A percentile compares a stretch with the other conserved stretches of the same genome.
Conservation (phyloP, 2,113 vertebrate genomes). For the Etheostoma cragini region DNA sequence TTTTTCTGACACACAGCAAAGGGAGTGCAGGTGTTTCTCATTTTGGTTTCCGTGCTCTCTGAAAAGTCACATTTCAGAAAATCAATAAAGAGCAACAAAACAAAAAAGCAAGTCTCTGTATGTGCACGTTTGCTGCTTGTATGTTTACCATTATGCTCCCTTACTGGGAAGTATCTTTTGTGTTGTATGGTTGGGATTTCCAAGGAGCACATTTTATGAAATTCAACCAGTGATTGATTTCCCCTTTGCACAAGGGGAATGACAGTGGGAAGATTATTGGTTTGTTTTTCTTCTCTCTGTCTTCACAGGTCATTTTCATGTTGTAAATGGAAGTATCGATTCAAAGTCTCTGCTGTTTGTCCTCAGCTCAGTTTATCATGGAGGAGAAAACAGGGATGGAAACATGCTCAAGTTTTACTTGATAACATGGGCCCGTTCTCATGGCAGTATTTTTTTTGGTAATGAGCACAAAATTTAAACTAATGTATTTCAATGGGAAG, state of each 20-base stretch:
- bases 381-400: conserved; percentile 34
- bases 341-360: conserved; percentile 54
- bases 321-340: conserved; percentile 77
- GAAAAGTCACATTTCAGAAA: conserved; percentile 23
- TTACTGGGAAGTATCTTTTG: conserved; percentile 13
- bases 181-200: conserved; percentile 63
- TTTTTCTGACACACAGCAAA: not conserved
- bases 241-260: conserved; percentile 54
- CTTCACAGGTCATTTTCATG: conserved; percentile 74
- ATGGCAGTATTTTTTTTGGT: too few species aligned
- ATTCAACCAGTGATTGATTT: conserved; percentile 67
- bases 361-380: conserved; percentile 61
- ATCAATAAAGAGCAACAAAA: not conserved
- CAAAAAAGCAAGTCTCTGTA: not conserved
- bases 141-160: conserved; percentile 23
- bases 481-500: too few species aligned
- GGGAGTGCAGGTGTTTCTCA: not conserved
- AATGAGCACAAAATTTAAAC: too few species aligned
- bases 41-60: not conserved
- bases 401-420: conserved; percentile 47
- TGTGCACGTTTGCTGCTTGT: not conserved
- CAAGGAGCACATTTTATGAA: conserved; percentile 45
- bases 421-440: not conserved
- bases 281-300: conserved; percentile 63
- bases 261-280: conserved; percentile 67